Conservation (phyloP, 2,888 invertebrate species). For the Panopea generosa region DNA sequence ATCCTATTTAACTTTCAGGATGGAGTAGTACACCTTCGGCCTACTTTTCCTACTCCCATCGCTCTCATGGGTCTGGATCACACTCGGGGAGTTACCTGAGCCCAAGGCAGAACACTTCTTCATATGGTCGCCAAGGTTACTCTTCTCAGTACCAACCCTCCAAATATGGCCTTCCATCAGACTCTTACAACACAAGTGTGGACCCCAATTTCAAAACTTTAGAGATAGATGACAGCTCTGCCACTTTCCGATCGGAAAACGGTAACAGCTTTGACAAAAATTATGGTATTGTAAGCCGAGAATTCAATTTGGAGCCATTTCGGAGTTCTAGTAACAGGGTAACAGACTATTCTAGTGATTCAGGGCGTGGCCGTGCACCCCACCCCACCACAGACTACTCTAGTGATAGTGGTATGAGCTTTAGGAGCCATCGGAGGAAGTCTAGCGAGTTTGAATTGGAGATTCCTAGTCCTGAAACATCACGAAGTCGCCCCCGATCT, state of each 20-base stretch:
- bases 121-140: slow-evolving; percentile 21
- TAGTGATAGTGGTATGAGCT: slow-evolving; percentile 43
- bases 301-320: slow-evolving; percentile 45
- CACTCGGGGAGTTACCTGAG: slow-evolving; percentile 40
- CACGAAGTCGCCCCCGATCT: slow-evolving; percentile 38
- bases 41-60: slow-evolving; percentile 23
- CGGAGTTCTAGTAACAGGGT: slow-evolving; percentile 34
- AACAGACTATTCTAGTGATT: slow-evolving; percentile 54
- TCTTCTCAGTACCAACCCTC: slow-evolving; percentile 66
- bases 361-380: slow-evolving; percentile 14
- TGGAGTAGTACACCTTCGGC: slow-evolving; percentile 59
- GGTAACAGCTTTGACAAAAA: slow-evolving; percentile 39
- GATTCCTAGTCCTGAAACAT: slow-evolving; percentile 54
- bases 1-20: too few relatives aligned
- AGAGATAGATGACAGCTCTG: slow-evolving; percentile 24
- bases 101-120: slow-evolving; percentile 29
- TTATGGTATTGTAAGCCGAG: slow-evolving; percentile 38
- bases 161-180: slow-evolving; percentile 69
- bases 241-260: slow-evolving; percentile 30
- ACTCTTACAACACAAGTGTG: slow-evolving; percentile 43
- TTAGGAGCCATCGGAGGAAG: slow-evolving; percentile 32
- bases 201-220: slow-evolving; percentile 31
- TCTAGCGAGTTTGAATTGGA: slow-evolving; percentile 62
- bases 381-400: slow-evolving; percentile 27
- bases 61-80: slow-evolving; percentile 34